A percentile compares a stretch with the other conserved stretches of the same genome.
phyloP scores from a whole-genome alignment of 1,140 invertebrate genomes.

The Lasioglossum albipes region DNA sequence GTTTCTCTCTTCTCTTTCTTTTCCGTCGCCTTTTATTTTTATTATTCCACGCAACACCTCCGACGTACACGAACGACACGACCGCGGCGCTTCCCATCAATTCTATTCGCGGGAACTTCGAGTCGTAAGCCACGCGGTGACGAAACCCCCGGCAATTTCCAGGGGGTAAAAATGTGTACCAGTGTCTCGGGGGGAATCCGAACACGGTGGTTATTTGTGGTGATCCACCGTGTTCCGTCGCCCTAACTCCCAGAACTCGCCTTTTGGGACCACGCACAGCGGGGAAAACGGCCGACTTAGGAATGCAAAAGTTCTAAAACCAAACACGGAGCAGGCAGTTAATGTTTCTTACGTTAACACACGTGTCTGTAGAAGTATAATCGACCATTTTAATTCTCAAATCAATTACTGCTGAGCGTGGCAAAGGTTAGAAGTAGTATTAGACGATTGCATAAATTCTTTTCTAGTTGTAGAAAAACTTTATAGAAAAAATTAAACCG shows the following conservation, averaged over 20 bases:
- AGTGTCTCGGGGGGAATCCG: slow-evolving; percentile 26
- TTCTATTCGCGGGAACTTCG: slow-evolving; percentile 19
- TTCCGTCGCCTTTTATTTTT: neutral
- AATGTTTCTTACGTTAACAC: too few species aligned
- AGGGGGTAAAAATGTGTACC: slow-evolving; percentile 26
- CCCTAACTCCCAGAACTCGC: slow-evolving; percentile 9
- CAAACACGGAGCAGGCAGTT: too few species aligned
- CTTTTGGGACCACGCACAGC: neutral
- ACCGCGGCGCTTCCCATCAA: slow-evolving; percentile 29
- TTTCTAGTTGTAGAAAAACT: too few species aligned
- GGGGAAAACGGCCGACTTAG: too few species aligned
- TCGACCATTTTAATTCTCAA: too few species aligned
- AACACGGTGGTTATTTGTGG: slow-evolving; percentile 28
- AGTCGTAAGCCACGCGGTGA: slow-evolving; percentile 6
- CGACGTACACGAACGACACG: neutral
- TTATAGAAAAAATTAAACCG: too few species aligned
- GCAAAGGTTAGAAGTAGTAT: too few species aligned
- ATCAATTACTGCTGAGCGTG: too few species aligned
- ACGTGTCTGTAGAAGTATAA: too few species aligned
- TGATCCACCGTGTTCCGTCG: slow-evolving; percentile 20
- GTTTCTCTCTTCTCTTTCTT: neutral
- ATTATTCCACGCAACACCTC: slow-evolving; percentile 26
- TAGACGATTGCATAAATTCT: too few species aligned
- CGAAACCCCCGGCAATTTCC: slow-evolving; percentile 25
- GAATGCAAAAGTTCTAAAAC: too few species aligned